Conservation (phyloP, 2,888 invertebrate species). For the Steinernema hermaphroditum region DNA sequence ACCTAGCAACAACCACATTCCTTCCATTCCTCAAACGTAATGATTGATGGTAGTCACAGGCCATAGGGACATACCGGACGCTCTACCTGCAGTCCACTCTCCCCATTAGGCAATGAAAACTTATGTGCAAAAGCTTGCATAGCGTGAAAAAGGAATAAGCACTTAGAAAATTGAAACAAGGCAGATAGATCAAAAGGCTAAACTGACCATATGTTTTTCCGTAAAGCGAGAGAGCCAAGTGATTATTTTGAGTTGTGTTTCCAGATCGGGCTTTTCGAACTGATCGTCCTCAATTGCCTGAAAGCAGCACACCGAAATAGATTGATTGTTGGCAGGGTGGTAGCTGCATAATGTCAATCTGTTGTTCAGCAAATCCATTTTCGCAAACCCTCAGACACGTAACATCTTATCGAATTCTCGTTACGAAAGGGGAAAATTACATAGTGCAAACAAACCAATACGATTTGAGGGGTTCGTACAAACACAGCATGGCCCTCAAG, state of each 20-base stretch:
- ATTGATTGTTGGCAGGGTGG: background rate
- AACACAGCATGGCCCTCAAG: background rate
- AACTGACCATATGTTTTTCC: constrained; percentile 22
- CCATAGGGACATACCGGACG: constrained; percentile 4
- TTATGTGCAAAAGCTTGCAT: background rate
- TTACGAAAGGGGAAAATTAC: constrained; percentile 23
- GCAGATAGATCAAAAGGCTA: constrained; percentile 26
- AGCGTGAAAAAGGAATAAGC: background rate
- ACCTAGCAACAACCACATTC: constrained; percentile 31
- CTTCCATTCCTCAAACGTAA: constrained; percentile 31
- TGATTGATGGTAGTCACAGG: constrained; percentile 28
- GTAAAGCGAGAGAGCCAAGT: constrained; percentile 50
- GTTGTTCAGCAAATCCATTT: constrained; percentile 15
- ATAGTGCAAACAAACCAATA: constrained; percentile 17
- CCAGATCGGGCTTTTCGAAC: constrained; percentile 48
- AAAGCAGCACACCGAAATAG: constrained; percentile 21
- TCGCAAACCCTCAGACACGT: constrained; percentile 27
- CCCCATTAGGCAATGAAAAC: background rate
- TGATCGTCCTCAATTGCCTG: constrained; percentile 54
- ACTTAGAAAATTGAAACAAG: background rate
- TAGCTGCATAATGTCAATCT: constrained; percentile 16
- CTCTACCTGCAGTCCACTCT: constrained; percentile 8
- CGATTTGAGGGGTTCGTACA: background rate
- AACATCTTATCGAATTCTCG: constrained; percentile 30
- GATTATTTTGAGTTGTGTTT: constrained; percentile 53